These are phyloP conservation scores for Spinus pinus DNA, from an alignment of 2,797 vertebrate genomes.

Conservation along the genomic window DNA sequence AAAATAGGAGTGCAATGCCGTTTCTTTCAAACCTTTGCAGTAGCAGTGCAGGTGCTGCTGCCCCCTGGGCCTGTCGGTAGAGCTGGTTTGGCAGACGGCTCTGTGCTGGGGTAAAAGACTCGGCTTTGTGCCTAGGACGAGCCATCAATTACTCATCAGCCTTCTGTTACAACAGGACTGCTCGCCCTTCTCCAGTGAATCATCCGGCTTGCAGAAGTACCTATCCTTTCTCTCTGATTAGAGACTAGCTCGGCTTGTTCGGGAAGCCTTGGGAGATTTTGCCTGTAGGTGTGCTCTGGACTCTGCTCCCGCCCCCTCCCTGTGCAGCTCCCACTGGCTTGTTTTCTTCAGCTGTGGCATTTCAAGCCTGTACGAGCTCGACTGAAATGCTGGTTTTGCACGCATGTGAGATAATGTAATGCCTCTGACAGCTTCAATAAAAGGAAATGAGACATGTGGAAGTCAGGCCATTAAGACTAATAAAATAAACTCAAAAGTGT, in stretches of 20 bases:
- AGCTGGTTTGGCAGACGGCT: neutral
- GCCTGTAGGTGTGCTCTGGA: neutral
- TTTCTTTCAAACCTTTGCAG: neutral
- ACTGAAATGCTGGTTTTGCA: neutral
- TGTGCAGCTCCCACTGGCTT: conserved; percentile 3
- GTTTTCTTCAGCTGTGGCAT: conserved; percentile 46
- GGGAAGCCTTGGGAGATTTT: neutral
- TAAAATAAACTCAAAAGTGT: conserved; percentile 26
- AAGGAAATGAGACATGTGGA: conserved; percentile 12
- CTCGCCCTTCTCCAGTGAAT: conserved; percentile 21
- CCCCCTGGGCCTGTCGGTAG: neutral
- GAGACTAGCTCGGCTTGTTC: neutral
- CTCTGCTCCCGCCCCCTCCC: neutral
- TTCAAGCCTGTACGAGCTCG: neutral
- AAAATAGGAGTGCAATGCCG: neutral
- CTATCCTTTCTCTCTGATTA: neutral
- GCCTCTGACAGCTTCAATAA: conserved; percentile 47
- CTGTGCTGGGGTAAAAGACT: neutral
- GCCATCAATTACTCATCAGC: conserved; percentile 23
- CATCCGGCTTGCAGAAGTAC: neutral
- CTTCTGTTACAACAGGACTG: conserved; percentile 6
- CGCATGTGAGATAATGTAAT: neutral
- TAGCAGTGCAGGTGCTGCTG: neutral
- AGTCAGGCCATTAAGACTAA: conserved; percentile 15
- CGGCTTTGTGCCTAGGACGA: neutral